A percentile compares a stretch with the other conserved stretches of the same genome.
phyloP scores from a whole-genome alignment of 1,140 invertebrate genomes.

The Manduca sexta region DNA sequence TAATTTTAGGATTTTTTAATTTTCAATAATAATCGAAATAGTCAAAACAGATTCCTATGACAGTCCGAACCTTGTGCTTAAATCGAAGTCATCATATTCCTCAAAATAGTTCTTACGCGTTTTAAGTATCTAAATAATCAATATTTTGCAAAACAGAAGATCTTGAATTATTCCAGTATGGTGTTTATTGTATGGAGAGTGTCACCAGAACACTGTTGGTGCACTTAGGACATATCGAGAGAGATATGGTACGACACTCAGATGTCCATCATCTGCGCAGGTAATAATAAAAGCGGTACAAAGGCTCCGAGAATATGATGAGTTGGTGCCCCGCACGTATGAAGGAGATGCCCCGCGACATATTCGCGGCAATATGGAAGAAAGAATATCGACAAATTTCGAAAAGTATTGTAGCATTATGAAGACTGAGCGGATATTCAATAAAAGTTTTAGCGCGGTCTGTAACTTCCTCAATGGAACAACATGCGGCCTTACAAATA shows the following conservation, averaged over 20 bases:
- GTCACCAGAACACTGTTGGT: no score
- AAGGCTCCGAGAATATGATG: conserved; percentile 1
- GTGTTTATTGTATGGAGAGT: no score
- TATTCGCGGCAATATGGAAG: neutral
- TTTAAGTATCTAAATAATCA: no score
- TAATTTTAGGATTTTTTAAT: conserved; percentile 4
- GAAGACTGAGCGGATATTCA: conserved; percentile 19
- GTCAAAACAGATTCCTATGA: no score
- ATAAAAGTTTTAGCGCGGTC: conserved; percentile 9
- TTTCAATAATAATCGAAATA: no score
- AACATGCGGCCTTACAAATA: conserved; percentile 6
- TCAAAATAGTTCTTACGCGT: no score
- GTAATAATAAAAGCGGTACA: conserved; percentile 6
- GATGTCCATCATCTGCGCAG: conserved; percentile 2
- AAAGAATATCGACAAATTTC: neutral
- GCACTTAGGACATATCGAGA: conserved; percentile 1
- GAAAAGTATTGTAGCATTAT: conserved; percentile 2
- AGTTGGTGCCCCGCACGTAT: neutral
- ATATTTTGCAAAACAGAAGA: no score
- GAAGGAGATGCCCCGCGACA: neutral
- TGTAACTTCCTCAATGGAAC: conserved; percentile 6
- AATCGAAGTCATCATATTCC: no score
- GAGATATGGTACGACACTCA: conserved; percentile 2
- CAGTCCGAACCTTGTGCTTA: no score
- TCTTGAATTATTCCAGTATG: no score